Base-by-base conservation (phyloP, 2,797 vertebrate species). In the Bryconaethiops microstoma region DNA sequence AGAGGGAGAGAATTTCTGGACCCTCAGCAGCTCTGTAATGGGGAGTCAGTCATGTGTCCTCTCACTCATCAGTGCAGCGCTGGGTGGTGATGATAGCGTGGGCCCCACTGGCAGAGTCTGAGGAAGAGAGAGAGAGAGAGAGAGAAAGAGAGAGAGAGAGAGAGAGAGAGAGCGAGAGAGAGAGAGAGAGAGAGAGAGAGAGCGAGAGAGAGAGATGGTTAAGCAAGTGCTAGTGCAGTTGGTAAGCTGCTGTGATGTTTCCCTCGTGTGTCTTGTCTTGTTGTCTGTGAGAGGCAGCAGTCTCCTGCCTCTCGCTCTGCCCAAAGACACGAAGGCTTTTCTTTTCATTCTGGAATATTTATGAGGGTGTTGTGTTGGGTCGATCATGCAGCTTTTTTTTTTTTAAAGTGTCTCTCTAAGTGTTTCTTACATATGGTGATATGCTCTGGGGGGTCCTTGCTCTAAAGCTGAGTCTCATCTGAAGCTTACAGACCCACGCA, bases 311-410 rank as follows among this genome's bases (percentile, higher is more conserved):
- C 25, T 0, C 10, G 21, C 40, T 50, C 29, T 48, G 57, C 57
- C 57, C 21, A 64, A 14, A 64, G 62, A 64, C 62, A 35, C 57
- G 7, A 25, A 39, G 63, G 2, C 39, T 67, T 67, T 83, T 83
- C 79, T 70, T 16, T 80, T 74, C 40, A 48, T 82, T 78, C 55
- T 84, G 42, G 71, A 84, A 84, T 84, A 81, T 86, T 86, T 83
- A 84, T 83, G 64, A 84, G 78, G 7, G 17, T 67, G 63, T 81
- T 81, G 78, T 80, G 52, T 67, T 71, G 52, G 4, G 35, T 59
- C 35, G 39, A 23, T 52, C 68, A 12, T 76, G 59, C 45, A 45
- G 54, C 23, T 29, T 29, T 42, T 35, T 62, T 48, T 39, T 29
- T 42, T 35, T 62, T 48, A 17, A 77, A 70, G 52, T 68, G 52